Conservation (phyloP, 2,888 invertebrate genomes). For the Drosophila anomelani region DNA sequence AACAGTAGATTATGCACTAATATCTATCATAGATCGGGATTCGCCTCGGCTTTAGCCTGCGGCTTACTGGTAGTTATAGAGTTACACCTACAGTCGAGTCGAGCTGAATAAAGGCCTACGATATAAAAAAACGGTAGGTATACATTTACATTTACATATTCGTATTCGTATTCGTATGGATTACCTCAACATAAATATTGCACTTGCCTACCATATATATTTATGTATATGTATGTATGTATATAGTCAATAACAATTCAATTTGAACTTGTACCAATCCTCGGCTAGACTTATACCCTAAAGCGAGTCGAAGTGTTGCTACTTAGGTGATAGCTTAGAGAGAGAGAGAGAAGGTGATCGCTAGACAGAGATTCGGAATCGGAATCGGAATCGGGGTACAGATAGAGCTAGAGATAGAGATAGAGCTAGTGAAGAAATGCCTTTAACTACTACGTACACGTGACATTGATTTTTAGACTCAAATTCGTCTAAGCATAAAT, state of each 20-base stretch:
- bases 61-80: constrained; percentile 34
- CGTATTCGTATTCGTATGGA: constrained; percentile 30
- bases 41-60: constrained; percentile 37
- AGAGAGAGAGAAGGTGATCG: constrained; percentile 27
- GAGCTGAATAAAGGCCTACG: constrained; percentile 75
- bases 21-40: constrained; percentile 54
- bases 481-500: constrained; percentile 52
- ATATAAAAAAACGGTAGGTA: constrained; percentile 74
- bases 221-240: constrained; percentile 12
- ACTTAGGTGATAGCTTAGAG: constrained; percentile 34
- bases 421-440: constrained; percentile 62
- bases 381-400: constrained; percentile 6
- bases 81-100: constrained; percentile 71
- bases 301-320: constrained; percentile 45
- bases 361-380: constrained; percentile 9
- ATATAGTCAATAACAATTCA: constrained; percentile 72
- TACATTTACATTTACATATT: constrained; percentile 44
- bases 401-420: constrained; percentile 28
- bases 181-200: constrained; percentile 72
- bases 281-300: constrained; percentile 49
- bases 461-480: constrained; percentile 49
- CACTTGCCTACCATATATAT: constrained; percentile 71
- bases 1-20: constrained; percentile 68
- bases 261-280: constrained; percentile 69
- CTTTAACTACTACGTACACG: constrained; percentile 64